These are phyloP conservation scores for Siphonodentalium dalli DNA, from an alignment of 2,888 invertebrate genomes.

Conservation along the genomic window DNA sequence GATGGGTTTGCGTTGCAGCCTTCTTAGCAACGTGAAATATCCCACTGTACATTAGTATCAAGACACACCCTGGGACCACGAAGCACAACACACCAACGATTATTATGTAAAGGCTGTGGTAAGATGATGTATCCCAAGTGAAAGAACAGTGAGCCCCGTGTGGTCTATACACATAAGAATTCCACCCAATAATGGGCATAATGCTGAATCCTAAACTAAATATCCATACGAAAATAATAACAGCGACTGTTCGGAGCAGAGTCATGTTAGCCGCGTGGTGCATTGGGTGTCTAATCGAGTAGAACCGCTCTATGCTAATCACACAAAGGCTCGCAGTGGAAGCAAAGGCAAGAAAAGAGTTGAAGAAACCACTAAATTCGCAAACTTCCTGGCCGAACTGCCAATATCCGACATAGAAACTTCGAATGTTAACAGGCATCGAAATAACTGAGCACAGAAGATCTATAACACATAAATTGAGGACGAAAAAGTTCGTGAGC, in stretches of 20 bases:
- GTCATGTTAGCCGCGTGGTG: conserved; percentile 35
- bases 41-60: conserved; percentile 31
- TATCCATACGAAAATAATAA: conserved; percentile 21
- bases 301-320: conserved; percentile 35
- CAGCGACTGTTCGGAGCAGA: conserved; percentile 15
- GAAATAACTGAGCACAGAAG: conserved; percentile 21
- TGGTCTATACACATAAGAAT: conserved; percentile 18
- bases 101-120: conserved; percentile 16
- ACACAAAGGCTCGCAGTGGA: conserved; percentile 29
- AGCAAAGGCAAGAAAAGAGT: conserved; percentile 23
- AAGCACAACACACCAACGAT: conserved; percentile 25
- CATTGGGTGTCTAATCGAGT: conserved; percentile 34
- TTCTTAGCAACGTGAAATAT: conserved; percentile 32
- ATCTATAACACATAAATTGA: conserved; percentile 32
- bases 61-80: conserved; percentile 25
- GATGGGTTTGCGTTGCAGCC: conserved; percentile 24
- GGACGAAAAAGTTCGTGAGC: conserved; percentile 30
- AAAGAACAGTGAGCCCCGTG: conserved; percentile 25
- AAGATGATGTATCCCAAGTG: conserved; percentile 16
- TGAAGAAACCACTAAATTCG: conserved; percentile 22
- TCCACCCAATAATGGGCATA: conserved; percentile 27
- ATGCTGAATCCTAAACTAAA: conserved; percentile 13
- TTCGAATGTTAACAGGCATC: conserved; percentile 23
- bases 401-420: conserved; percentile 24
- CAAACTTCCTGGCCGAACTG: conserved; percentile 17